phyloP scores from a whole-genome alignment of 2,888 invertebrate species.

The Ichneumon xanthorius region DNA sequence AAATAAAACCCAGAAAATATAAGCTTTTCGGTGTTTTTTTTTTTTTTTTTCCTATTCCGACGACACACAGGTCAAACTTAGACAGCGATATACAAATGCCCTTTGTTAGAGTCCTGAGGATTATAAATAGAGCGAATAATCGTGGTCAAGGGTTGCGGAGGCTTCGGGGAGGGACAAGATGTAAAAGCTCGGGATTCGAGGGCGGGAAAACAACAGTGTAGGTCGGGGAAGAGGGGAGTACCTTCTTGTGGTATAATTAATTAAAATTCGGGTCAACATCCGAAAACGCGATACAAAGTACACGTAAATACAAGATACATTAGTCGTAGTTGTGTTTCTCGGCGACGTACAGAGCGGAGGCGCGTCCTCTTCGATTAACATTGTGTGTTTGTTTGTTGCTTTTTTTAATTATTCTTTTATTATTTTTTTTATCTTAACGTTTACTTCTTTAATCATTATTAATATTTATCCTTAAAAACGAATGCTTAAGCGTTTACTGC shows the following conservation, averaged over 20 bases:
- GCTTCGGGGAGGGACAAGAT: not conserved
- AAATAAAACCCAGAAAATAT: conserved; percentile 13
- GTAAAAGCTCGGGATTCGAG: not conserved
- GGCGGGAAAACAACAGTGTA: not conserved
- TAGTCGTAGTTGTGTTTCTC: conserved; percentile 20
- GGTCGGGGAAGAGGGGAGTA: conserved; percentile 7
- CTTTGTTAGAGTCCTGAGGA: conserved; percentile 69
- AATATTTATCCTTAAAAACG: conserved; percentile 52
- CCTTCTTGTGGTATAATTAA: conserved; percentile 1
- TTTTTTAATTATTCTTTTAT: conserved; percentile 31
- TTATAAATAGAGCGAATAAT: conserved; percentile 57
- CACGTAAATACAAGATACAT: not conserved
- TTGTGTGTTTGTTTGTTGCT: conserved; percentile 23
- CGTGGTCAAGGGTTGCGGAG: conserved; percentile 11
- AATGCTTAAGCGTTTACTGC: conserved; percentile 62
- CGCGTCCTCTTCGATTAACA: conserved; percentile 34
- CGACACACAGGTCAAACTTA: conserved; percentile 39
- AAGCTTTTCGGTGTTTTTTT: conserved; percentile 7
- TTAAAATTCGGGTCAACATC: conserved; percentile 24
- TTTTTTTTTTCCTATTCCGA: conserved; percentile 21
- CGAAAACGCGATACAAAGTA: conserved; percentile 17
- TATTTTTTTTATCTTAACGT: conserved; percentile 34
- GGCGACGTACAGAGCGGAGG: conserved; percentile 25
- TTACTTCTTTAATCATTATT: conserved; percentile 45
- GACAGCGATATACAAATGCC: conserved; percentile 66